Evolutionary conservation across 2,113 vertebrate species (phyloP), one percentile per base, ranked within the genome.

Genomic region (Ovis canadensis): DNA sequence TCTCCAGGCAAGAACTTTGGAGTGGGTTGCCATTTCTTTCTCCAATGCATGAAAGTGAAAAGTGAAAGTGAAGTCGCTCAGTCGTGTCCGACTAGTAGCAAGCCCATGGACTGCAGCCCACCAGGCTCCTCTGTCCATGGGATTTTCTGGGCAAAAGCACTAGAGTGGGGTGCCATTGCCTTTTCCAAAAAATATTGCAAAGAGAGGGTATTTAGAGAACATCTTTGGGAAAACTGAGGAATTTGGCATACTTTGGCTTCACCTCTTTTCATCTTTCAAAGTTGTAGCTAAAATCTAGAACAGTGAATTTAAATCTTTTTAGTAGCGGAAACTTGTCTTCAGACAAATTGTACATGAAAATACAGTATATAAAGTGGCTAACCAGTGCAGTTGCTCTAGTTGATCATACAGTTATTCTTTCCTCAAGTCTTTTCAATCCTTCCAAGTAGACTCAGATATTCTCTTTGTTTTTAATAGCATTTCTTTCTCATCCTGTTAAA

Each of bases 351-450:
- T 82, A 36, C 10, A 48, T 62, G 71, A 87, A 86, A 90, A 90
- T 36, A 5, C 15, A 15, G 67, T 31, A 92, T 33, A 86, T 59
- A 87, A 85, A 95, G 29, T 43, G 64, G 27, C 55, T 67, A 54
- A 81, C 45, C 13, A 45, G 15, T 19, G 3, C 8, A 81, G 11
- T 27, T 81, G 23, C 19, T 87, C 13, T 87, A 54, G n/a, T 15
- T 95, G 90, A 71, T 93, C 57, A 92, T n/a, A 40, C 13, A 64
- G 29, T 86, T 86, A 85, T 86, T 95, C 48, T 71, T 80, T 57
- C n/a, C 31, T 90, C 50, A 16, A 15, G 67, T 90, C 21, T 64
- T 90, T 81, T 85, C 23, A 59, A 9, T 48, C 7, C 45, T 91
- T 96, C 62, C 62, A 2, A 83, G 7, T 12, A 45, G 3, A 74